Base-by-base conservation (phyloP, 2,888 invertebrate genomes). In the Pristionchus mayeri region DNA sequence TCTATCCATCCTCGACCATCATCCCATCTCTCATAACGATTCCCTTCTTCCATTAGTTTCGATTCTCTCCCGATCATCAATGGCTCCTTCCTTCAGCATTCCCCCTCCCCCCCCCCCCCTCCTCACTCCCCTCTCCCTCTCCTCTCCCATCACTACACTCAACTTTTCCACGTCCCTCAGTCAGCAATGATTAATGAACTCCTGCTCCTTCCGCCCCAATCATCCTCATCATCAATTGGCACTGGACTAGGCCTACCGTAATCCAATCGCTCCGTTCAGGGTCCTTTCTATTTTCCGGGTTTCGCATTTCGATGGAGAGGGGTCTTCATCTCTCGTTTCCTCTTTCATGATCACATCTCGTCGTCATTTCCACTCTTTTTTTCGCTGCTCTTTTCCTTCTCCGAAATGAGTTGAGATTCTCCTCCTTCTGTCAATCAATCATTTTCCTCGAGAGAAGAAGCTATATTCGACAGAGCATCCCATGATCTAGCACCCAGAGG, bases 311-410 rank as follows among this genome's bases (percentile, higher is more conserved):
- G n/a, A n/a, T n/a, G n/a, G n/a, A n/a, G n/a, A n/a, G n/a, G n/a
- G n/a, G n/a, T 6, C 40, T 40, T 71, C 71, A 24, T 21, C 71
- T 71, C 71, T 71, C 40, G 40, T 71, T 71, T 40, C 71, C 37
- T 63, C 63, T 71, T 71, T 71, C 71, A 71, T 71, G 71, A 71
- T 71, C 71, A 18, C 21, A n/a, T 40, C n/a, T 40, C 71, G 34
- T n/a, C 67, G 24, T 71, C 71, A 71, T 71, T 71, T 71, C 40
- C 71, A 44, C 71, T 40, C 71, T 71, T 71, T 67, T 63, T 71
- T 63, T 7, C 63, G 27, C n/a, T 71, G n/a, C 48, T 76, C 27
- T 75, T 44, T 18, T 44, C 57, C 21, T 24, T 44, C 71, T 40
- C 40, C 24, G n/a, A 24, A n/a, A 40, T 16, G 13, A 44, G n/a